phyloP scores from a whole-genome alignment of 2,888 invertebrate species.

The Diarsia brunnea region DNA sequence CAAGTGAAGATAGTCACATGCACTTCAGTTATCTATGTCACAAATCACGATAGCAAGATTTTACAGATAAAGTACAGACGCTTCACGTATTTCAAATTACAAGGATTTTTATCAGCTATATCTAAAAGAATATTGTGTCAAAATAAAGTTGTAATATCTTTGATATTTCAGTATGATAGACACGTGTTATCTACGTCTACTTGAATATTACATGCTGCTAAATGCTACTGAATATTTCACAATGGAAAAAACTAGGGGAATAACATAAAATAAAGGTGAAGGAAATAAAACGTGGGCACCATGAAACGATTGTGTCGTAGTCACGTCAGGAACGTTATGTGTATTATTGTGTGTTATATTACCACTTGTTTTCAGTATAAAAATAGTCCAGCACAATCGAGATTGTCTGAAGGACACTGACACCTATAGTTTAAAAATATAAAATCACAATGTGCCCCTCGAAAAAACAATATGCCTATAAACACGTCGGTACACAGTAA shows the following conservation, averaged over 20 bases:
- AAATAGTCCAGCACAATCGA: slow-evolving; percentile 7
- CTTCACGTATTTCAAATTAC: slow-evolving; percentile 16
- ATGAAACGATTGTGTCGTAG: slow-evolving; percentile 4
- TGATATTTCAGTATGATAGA: slow-evolving; percentile 30
- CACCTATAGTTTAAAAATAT: too few species aligned
- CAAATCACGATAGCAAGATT: slow-evolving; percentile 13
- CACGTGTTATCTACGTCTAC: slow-evolving; percentile 34
- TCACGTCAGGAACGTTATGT: background rate
- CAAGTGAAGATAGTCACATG: slow-evolving; percentile 2
- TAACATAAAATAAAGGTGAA: slow-evolving; percentile 49
- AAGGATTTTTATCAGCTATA: slow-evolving; percentile 29
- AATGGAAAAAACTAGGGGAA: slow-evolving; percentile 7
- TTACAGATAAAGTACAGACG: background rate
- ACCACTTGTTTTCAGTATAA: background rate
- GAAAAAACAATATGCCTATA: slow-evolving; percentile 5
- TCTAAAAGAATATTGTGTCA: slow-evolving; percentile 31
- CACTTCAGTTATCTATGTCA: background rate
- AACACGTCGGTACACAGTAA: slow-evolving; percentile 1
- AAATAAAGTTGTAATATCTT: slow-evolving; percentile 28
- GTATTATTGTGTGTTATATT: background rate
- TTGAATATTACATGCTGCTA: slow-evolving; percentile 44
- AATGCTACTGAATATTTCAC: slow-evolving; percentile 50
- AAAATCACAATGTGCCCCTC: background rate
- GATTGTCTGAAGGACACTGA: background rate
- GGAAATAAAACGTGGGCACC: slow-evolving; percentile 28